Percentiles rank a stretch among this genome's conserved stretches.
Evolutionary conservation across 2,113 vertebrate genomes (phyloP).

Genomic region (Manacus vitellinus): DNA sequence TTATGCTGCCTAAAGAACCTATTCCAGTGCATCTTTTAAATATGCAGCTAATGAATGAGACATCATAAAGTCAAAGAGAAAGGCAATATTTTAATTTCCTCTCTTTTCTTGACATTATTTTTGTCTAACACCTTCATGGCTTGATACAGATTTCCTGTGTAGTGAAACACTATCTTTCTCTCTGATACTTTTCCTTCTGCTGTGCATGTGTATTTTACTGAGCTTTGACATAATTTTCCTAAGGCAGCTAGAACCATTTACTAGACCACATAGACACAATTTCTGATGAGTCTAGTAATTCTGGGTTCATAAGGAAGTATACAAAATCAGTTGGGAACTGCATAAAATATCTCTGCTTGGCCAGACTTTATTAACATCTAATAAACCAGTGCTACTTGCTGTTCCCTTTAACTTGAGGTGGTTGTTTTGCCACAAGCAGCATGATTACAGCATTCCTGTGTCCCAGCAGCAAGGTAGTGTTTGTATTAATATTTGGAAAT

Average conservation of each 20-base stretch:
- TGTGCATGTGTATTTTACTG: background rate
- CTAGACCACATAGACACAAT: background rate
- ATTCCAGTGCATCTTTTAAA: background rate
- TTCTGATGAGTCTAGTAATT: background rate
- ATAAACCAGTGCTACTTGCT: background rate
- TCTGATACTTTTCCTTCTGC: background rate
- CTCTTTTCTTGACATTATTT: background rate
- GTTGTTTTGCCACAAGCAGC: background rate
- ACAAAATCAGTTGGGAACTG: background rate
- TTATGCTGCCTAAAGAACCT: background rate
- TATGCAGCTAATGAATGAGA: background rate
- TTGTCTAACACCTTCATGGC: background rate
- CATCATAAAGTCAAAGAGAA: background rate
- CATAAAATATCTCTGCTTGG: background rate
- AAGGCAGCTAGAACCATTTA: background rate
- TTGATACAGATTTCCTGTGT: background rate
- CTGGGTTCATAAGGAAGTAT: background rate
- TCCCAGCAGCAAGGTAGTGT: background rate
- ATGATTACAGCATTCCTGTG: background rate
- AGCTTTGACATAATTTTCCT: background rate
- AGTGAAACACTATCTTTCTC: background rate
- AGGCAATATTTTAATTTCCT: background rate
- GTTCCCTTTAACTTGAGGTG: background rate
- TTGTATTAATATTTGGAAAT: background rate
- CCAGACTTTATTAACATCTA: background rate